Conservation (phyloP, 2,797 vertebrate species). For the Sebastes cheni region DNA sequence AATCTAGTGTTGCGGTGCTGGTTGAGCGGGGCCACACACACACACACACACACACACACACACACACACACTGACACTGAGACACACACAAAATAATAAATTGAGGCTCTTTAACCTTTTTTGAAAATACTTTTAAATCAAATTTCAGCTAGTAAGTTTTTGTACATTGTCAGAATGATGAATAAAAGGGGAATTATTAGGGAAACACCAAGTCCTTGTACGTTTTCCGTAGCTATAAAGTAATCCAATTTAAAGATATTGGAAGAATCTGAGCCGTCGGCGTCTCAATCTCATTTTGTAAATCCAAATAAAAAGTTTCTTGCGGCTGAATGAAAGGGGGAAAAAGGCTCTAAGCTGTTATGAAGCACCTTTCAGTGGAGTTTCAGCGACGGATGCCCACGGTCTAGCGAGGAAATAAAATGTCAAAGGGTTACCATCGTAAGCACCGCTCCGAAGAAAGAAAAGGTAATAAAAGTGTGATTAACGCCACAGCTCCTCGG, state of each 20-base stretch:
- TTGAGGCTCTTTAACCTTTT: neutral
- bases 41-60: constrained; percentile 16
- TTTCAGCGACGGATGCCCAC: constrained; percentile 4
- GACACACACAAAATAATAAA: constrained; percentile 10
- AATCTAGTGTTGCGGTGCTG: constrained; percentile 89
- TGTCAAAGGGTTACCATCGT: constrained; percentile 49
- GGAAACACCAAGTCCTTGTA: neutral
- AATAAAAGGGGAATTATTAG: neutral
- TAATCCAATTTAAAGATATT: constrained; percentile 33
- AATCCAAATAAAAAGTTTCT: constrained; percentile 45
- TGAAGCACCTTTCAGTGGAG: constrained; percentile 31
- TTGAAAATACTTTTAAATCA: constrained; percentile 19
- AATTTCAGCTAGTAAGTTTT: neutral
- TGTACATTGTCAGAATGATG: constrained; percentile 15
- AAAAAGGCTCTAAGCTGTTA: neutral
- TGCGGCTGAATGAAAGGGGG: constrained; percentile 9
- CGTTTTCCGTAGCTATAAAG: constrained; percentile 3
- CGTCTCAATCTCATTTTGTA: constrained; percentile 11
- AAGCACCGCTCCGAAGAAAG: constrained; percentile 30
- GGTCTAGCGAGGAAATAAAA: constrained; percentile 40
- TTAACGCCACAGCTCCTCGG: constrained; percentile 40
- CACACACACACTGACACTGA: neutral
- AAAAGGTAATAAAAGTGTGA: constrained; percentile 63
- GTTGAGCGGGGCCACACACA: constrained; percentile 64
- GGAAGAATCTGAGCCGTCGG: neutral